Evolutionary conservation across 2,797 vertebrate genomes (phyloP).

Genomic region (Hephaestus fuliginosus): DNA sequence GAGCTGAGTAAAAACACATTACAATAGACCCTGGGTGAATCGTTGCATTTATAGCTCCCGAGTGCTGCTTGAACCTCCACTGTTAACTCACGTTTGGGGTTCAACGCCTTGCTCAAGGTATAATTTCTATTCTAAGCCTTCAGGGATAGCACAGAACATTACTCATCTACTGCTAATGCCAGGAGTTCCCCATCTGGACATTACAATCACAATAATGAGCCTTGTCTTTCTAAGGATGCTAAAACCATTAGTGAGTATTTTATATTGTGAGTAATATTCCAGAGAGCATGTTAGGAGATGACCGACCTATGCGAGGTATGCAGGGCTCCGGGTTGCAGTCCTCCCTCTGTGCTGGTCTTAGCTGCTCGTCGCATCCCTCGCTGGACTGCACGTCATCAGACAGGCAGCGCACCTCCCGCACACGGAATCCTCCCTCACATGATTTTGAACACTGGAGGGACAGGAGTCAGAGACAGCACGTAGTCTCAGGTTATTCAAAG

Average conservation of each 20-base stretch:
- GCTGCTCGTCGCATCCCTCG: conserved; percentile 86
- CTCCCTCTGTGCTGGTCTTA: conserved; percentile 88
- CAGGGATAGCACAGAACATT: not conserved
- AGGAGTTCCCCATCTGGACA: not conserved
- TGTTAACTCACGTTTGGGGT: not conserved
- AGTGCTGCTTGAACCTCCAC: not conserved
- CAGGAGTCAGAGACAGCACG: conserved; percentile 11
- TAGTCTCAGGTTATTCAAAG: not conserved
- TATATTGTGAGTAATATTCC: not conserved
- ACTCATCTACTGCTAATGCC: not conserved
- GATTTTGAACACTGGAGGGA: conserved; percentile 93
- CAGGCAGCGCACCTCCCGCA: conserved; percentile 94
- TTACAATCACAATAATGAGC: not conserved
- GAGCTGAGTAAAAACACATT: not conserved
- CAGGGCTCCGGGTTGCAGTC: conserved; percentile 92
- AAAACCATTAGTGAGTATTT: conserved; percentile 16
- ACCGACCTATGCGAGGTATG: conserved; percentile 91
- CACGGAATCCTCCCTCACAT: conserved; percentile 93
- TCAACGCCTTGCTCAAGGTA: not conserved
- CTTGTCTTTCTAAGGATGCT: conserved; percentile 2
- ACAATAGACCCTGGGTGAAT: not conserved
- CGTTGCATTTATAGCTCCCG: not conserved
- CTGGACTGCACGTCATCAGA: conserved; percentile 90
- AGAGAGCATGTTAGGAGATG: conserved; percentile 24
- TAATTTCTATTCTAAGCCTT: not conserved